These are phyloP conservation scores for Adelges cooleyi DNA, from an alignment of 1,140 invertebrate genomes.

Conservation along the genomic window DNA sequence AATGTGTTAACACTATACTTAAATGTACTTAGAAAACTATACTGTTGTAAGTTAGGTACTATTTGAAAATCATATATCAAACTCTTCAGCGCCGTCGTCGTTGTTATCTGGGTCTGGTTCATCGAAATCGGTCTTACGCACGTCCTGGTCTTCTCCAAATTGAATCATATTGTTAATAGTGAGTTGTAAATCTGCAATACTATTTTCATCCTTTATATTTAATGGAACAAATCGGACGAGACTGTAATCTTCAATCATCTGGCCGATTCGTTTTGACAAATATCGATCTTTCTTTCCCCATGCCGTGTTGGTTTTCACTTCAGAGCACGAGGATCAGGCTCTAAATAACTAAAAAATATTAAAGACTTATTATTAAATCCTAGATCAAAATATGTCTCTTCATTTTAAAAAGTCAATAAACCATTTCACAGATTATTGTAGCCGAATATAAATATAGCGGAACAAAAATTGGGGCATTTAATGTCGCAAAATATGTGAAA, in stretches of 20 bases:
- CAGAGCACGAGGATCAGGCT: constrained; percentile 66
- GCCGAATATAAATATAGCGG: no score
- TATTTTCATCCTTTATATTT: constrained; percentile 81
- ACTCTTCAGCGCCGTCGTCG: constrained; percentile 9
- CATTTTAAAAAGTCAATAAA: no score
- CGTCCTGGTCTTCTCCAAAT: constrained; percentile 90
- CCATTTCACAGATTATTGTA: no score
- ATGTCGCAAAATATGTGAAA: no score
- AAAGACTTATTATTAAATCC: constrained; percentile 19
- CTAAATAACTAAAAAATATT: constrained; percentile 50
- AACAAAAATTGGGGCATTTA: no score
- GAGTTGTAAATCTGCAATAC: constrained; percentile 65
- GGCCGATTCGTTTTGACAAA: constrained; percentile 64
- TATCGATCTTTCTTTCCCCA: constrained; percentile 67
- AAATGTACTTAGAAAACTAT: no score
- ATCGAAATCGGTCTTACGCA: constrained; percentile 70
- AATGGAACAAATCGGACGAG: constrained; percentile 85
- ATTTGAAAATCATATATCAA: neutral
- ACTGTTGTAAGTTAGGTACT: no score
- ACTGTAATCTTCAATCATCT: constrained; percentile 80
- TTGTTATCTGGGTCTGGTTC: constrained; percentile 47
- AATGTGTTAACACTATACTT: no score
- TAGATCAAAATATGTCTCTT: no score
- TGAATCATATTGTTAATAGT: constrained; percentile 91
- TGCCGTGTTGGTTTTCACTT: constrained; percentile 48